Conservation (phyloP, 2,113 vertebrate species). For the Psittacara wagleri region DNA sequence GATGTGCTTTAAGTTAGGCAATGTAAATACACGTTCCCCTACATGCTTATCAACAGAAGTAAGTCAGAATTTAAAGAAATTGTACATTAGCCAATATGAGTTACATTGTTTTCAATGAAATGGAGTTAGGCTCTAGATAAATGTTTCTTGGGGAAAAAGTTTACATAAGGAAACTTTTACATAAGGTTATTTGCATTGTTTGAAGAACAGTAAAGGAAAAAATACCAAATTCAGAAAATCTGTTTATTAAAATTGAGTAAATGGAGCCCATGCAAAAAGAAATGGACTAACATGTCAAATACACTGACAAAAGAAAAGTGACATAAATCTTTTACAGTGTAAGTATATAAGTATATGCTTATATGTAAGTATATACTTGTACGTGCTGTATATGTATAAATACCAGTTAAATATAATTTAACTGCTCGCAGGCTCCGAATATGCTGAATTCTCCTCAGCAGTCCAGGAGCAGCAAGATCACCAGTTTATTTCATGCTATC, state of each 20-base stretch:
- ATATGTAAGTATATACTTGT: background rate
- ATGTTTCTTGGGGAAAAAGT: rapidly evolving
- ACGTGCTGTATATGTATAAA: background rate
- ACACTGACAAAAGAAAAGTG: background rate
- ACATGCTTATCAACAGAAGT: background rate
- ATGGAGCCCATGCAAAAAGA: background rate
- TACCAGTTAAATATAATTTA: background rate
- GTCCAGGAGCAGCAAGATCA: background rate
- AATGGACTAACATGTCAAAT: background rate
- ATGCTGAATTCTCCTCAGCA: background rate
- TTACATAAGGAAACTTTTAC: background rate
- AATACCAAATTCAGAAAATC: background rate
- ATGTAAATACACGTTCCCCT: background rate
- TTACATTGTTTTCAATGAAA: background rate
- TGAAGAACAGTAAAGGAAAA: background rate
- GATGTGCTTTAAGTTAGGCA: background rate
- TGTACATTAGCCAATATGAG: background rate
- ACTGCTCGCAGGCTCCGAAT: background rate
- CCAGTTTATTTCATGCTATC: background rate
- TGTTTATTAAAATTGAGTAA: background rate
- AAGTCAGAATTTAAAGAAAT: background rate
- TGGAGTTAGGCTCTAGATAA: background rate
- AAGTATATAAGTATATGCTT: background rate
- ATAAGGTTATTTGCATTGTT: background rate
- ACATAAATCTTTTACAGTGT: background rate